These are phyloP conservation scores for Melanotaenia nigrans DNA, from an alignment of 2,797 vertebrate species.

Conservation along the genomic window DNA sequence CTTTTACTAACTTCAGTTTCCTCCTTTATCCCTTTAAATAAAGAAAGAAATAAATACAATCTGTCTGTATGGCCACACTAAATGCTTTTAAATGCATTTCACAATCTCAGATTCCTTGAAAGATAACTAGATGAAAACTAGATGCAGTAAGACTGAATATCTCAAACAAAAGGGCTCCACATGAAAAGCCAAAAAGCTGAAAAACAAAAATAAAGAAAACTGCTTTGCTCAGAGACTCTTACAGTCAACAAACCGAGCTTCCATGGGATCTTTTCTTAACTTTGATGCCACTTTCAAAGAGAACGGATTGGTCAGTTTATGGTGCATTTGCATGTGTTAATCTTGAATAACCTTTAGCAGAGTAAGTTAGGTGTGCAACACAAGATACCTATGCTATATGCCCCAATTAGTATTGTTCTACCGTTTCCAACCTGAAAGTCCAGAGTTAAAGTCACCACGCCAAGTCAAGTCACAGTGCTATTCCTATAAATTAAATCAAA, in stretches of 20 bases:
- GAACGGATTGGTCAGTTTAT: not conserved
- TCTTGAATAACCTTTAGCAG: not conserved
- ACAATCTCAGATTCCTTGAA: not conserved
- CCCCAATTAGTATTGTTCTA: not conserved
- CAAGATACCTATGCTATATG: not conserved
- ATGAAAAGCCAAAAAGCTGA: not conserved
- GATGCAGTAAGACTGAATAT: not conserved
- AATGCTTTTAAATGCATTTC: not conserved
- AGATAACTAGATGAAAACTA: not conserved
- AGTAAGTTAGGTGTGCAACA: not conserved
- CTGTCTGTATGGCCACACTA: not conserved
- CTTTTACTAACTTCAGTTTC: not conserved
- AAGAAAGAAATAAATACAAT: conserved; percentile 8
- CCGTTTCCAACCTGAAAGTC: no score
- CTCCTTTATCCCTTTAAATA: not conserved
- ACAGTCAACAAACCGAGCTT: not conserved
- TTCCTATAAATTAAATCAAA: no score
- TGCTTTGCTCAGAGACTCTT: not conserved
- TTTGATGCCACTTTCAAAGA: not conserved
- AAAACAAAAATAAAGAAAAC: not conserved
- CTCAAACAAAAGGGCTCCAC: not conserved
- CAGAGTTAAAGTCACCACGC: no score
- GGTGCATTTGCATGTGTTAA: not conserved
- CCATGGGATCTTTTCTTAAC: not conserved
- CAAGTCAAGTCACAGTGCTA: no score